Evolutionary conservation across 1,140 invertebrate species (phyloP).

Genomic region (Drosophila equinoxialis): DNA sequence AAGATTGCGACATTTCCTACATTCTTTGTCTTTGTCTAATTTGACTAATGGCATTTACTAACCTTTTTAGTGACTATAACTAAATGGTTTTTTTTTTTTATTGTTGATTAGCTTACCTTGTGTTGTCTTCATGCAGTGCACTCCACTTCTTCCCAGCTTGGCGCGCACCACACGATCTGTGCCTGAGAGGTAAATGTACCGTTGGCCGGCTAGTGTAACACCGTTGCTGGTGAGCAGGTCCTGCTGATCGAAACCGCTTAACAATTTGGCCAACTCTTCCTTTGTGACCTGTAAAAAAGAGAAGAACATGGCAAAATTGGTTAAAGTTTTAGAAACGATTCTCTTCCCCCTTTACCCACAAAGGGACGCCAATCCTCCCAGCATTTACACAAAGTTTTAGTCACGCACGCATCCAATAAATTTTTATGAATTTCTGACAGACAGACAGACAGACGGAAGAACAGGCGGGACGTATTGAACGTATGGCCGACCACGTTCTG

Average conservation of each 20-base stretch:
- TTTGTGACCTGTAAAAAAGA: slow-evolving; percentile 88
- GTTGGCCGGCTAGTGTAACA: slow-evolving; percentile 93
- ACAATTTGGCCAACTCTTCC: slow-evolving; percentile 93
- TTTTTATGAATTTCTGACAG: slow-evolving; percentile 43
- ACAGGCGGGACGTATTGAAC: slow-evolving; percentile 3
- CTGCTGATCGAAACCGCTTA: slow-evolving; percentile 93
- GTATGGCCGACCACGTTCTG: slow-evolving; percentile 27
- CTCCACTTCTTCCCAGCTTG: slow-evolving; percentile 94
- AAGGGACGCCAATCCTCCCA: not conserved
- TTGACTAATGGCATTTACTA: not conserved
- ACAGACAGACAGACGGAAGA: slow-evolving; percentile 10
- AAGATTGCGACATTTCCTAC: too few relatives aligned
- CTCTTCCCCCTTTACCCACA: not conserved
- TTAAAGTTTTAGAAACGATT: slow-evolving; percentile 20
- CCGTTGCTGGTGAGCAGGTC: slow-evolving; percentile 92
- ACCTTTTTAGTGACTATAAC: not conserved
- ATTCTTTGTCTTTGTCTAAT: not conserved
- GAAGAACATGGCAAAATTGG: slow-evolving; percentile 8
- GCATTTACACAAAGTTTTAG: slow-evolving; percentile 8
- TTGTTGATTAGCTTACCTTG: slow-evolving; percentile 86
- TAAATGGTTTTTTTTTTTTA: not conserved
- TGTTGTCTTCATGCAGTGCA: slow-evolving; percentile 96
- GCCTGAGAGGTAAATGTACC: slow-evolving; percentile 96
- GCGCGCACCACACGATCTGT: slow-evolving; percentile 95
- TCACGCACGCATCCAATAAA: slow-evolving; percentile 65